Conservation (phyloP, 2,797 vertebrate genomes). For the Poecilia gillii region DNA sequence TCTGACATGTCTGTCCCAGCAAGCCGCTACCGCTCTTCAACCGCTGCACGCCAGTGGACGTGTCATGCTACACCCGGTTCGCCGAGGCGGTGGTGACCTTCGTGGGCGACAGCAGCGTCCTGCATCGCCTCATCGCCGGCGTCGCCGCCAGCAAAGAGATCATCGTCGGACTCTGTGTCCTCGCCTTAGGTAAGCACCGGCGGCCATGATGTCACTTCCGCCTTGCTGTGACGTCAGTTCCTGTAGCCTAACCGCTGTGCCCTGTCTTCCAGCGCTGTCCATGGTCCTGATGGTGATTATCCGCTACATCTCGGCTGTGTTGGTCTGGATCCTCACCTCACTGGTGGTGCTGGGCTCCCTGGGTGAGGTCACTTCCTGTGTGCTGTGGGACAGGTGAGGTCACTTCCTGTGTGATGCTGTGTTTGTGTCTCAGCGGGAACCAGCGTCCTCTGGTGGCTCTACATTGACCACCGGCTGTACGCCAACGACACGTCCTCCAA, state of each 20-base stretch:
- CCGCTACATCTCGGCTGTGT: slow-evolving; percentile 95
- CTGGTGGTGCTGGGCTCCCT: slow-evolving; percentile 93
- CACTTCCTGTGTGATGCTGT: not conserved
- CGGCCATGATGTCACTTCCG: no score
- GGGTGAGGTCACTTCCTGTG: slow-evolving; percentile 83
- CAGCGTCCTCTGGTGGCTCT: slow-evolving; percentile 96
- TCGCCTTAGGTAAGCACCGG: slow-evolving; percentile 88
- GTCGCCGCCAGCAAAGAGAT: slow-evolving; percentile 97
- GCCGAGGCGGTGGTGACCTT: slow-evolving; percentile 97
- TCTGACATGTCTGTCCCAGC: slow-evolving; percentile 56
- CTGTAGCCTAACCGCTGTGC: not conserved
- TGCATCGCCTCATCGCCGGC: slow-evolving; percentile 95
- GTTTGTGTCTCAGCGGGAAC: slow-evolving; percentile 85
- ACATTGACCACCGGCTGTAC: slow-evolving; percentile 88
- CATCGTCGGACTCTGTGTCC: slow-evolving; percentile 97
- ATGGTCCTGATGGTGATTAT: slow-evolving; percentile 98
- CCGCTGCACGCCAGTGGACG: slow-evolving; percentile 97
- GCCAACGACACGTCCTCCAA: slow-evolving; percentile 73
- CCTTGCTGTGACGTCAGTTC: not conserved
- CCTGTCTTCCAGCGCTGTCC: slow-evolving; percentile 85
- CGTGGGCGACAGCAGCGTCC: slow-evolving; percentile 94
- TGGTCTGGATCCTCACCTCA: slow-evolving; percentile 96
- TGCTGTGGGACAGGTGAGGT: not conserved
- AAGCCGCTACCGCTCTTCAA: slow-evolving; percentile 95
- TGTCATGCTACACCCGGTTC: slow-evolving; percentile 96